A percentile compares a stretch with the other conserved stretches of the same genome.
These are phyloP conservation scores for Drosophila mojavensis DNA, from an alignment of 1,140 invertebrate species.

Conservation along the genomic window DNA sequence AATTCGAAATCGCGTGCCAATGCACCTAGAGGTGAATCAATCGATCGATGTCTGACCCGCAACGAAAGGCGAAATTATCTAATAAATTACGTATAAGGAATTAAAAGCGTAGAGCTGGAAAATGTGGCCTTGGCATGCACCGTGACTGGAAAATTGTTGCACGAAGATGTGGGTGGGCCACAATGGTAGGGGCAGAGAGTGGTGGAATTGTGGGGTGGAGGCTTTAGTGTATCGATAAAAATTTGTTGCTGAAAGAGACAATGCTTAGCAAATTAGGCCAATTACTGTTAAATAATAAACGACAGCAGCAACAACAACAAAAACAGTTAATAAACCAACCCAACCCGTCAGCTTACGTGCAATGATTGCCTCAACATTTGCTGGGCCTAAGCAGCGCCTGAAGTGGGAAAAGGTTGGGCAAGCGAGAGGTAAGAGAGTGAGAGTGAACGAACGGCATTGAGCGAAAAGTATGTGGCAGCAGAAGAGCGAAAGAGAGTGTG, in stretches of 20 bases:
- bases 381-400: constrained; percentile 9
- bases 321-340: constrained; percentile 26
- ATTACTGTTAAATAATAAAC: constrained; percentile 74
- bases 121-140: constrained; percentile 58
- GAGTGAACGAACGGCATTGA: constrained; percentile 1
- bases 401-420: neutral
- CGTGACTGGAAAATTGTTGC: constrained; percentile 32
- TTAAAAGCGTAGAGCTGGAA: constrained; percentile 49
- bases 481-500: neutral
- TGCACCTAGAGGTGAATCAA: constrained; percentile 8
- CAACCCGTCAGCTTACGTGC: constrained; percentile 29
- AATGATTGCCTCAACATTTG: constrained; percentile 35
- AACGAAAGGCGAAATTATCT: constrained; percentile 34
- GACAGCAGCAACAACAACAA: constrained; percentile 6
- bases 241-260: constrained; percentile 49
- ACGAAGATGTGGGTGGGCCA: constrained; percentile 1
- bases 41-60: constrained; percentile 32
- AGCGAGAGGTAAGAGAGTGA: constrained; percentile 2
- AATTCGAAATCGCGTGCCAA: neutral
- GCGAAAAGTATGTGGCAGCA: neutral
- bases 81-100: constrained; percentile 55
- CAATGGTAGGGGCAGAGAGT: neutral
- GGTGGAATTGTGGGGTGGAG: neutral
- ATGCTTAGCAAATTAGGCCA: constrained; percentile 68
- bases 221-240: constrained; percentile 38